A percentile compares a stretch with the other conserved stretches of the same genome.
phyloP scores from a whole-genome alignment of 2,113 vertebrate genomes.

The Catharus fuscescens region DNA sequence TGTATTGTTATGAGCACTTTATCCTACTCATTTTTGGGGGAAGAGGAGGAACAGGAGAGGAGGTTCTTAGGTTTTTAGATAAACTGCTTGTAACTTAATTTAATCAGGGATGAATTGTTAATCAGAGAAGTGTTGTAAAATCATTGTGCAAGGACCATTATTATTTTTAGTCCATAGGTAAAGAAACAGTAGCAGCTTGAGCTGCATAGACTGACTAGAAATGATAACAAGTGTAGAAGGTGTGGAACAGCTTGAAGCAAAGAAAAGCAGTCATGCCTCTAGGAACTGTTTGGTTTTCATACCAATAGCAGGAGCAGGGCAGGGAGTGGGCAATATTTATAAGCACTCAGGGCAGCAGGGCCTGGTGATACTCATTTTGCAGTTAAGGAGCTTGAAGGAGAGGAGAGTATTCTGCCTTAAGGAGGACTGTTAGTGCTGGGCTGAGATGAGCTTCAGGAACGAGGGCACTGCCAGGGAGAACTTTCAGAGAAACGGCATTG shows the following conservation, averaged over 20 bases:
- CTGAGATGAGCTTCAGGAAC: background rate
- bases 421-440: fast-evolving
- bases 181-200: background rate
- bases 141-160: background rate
- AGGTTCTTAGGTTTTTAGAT: background rate
- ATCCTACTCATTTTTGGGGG: background rate
- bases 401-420: fast-evolving
- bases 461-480: fast-evolving
- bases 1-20: background rate
- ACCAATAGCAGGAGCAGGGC: background rate
- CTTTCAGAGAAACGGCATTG: background rate
- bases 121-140: background rate
- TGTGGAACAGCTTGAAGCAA: background rate
- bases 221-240: background rate
- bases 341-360: background rate
- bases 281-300: background rate
- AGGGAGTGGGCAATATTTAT: background rate
- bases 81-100: background rate
- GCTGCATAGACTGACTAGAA: background rate
- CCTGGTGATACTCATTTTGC: background rate
- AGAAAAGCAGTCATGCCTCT: background rate
- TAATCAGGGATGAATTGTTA: fast-evolving
- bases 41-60: background rate
- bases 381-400: background rate
- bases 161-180: background rate